These are phyloP conservation scores for Parnassius smintheus DNA, from an alignment of 2,888 invertebrate genomes.

Conservation along the genomic window DNA sequence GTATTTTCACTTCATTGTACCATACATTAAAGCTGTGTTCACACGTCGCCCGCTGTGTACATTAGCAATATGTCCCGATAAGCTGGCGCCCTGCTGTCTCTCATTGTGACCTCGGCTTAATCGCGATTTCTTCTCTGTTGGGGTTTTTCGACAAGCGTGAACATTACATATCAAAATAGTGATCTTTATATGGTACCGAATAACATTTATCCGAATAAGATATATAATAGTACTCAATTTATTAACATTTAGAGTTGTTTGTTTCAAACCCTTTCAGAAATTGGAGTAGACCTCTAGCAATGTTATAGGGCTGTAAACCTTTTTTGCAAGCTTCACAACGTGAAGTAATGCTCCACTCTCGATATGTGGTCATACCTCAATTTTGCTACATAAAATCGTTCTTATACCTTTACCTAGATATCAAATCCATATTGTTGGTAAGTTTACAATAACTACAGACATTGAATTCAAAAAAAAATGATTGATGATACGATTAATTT, in stretches of 20 bases:
- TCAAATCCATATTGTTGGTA: too few relatives aligned
- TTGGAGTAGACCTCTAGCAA: too few relatives aligned
- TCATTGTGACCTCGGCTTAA: conserved; percentile 70
- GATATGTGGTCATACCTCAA: too few relatives aligned
- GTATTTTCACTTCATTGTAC: conserved; percentile 28
- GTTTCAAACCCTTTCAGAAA: too few relatives aligned
- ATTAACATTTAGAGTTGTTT: neutral
- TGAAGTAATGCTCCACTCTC: too few relatives aligned
- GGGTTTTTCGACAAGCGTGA: conserved; percentile 32
- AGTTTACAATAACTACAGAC: too few relatives aligned
- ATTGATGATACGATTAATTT: too few relatives aligned
- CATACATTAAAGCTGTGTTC: conserved; percentile 58
- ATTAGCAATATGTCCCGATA: conserved; percentile 63
- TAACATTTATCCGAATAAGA: neutral
- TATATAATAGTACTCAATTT: neutral
- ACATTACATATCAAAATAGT: neutral
- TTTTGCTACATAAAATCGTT: too few relatives aligned
- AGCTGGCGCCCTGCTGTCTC: conserved; percentile 78
- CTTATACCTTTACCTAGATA: too few relatives aligned
- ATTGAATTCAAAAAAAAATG: too few relatives aligned
- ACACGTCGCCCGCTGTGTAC: conserved; percentile 69
- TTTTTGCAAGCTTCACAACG: too few relatives aligned
- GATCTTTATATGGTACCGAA: conserved; percentile 27
- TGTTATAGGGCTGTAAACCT: too few relatives aligned
- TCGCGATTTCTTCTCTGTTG: conserved; percentile 41